Base-by-base conservation (phyloP, 30 jellyfish, hydroid and myxozoan genomes). In the Cassiopea xamachana region DNA sequence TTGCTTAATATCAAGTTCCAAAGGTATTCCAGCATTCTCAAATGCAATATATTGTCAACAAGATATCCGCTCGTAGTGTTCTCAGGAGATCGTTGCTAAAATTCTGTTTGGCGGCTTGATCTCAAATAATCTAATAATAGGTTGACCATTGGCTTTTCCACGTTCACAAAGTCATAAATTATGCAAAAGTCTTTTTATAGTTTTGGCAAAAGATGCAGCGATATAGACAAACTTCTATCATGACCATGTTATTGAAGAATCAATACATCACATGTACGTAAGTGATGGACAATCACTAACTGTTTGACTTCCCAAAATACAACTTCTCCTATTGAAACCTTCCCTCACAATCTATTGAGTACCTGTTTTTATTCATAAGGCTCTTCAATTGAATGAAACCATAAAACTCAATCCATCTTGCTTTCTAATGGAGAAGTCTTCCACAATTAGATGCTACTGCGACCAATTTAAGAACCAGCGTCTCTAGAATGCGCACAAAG, bases 11-110 rank as follows among this genome's bases (percentile, higher is more conserved):
- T 72, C 59, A 79, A 15, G 83, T 79, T 88, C 95, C 95, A 88
- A 43, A 88, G 39, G 46, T 88, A 80, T 60, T 88, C 95, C 27
- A 88, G 68, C 95, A 88, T 88, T 46, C 43, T 76, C 46, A 60
- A 14, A 19, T 3, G 64, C 64, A 3, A 3, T 55, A 13, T 8
- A 27, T 7, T 43, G 44, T 14, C 39, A 5, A 43, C 58, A 15
- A 44, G 4, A 17, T 77, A n/a, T 77, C 46, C 5, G 83, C 61
- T 27, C 8, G 4, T 14, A 74, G 49, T 74, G 17, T 27, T 27
- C 39, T 27, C 39, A 27, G 39, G 39, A 46, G 39, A 55, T 55
- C 12, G 10, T 55, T 55, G 10, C 7, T 10, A 6, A 3, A 55
- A 55, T 55, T 55, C 64, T 55, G 64, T 55, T 55, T 55, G 10